Conservation (phyloP, 2,797 vertebrate genomes). For the Phoebastria nigripes region DNA sequence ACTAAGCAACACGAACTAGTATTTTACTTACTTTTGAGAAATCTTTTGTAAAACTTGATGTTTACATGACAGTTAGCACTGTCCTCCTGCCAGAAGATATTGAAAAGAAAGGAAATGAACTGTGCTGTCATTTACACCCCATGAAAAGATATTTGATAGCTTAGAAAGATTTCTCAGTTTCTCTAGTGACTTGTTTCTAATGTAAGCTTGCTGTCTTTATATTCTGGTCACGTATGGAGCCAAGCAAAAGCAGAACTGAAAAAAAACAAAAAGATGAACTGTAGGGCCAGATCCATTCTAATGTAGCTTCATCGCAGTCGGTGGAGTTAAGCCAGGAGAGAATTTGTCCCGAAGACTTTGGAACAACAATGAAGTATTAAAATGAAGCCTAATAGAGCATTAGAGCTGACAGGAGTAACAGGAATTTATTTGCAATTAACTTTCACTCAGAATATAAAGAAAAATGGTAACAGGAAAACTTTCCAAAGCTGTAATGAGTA, state of each 20-base stretch:
- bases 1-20: neutral
- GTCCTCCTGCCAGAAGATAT: neutral
- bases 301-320: neutral
- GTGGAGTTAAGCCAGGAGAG: neutral
- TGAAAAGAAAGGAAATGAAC: constrained; percentile 43
- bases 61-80: constrained; percentile 10
- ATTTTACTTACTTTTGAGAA: neutral
- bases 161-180: constrained; percentile 7
- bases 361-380: neutral
- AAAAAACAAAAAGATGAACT: neutral
- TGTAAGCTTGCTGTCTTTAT: neutral
- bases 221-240: neutral
- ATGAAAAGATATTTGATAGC: constrained; percentile 20
- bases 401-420: neutral
- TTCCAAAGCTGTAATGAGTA: neutral
- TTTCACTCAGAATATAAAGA: neutral
- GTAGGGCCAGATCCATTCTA: neutral
- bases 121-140: constrained; percentile 14
- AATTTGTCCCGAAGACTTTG: neutral
- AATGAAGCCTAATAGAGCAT: neutral
- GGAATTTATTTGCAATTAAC: neutral
- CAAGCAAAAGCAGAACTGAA: neutral
- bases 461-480: neutral
- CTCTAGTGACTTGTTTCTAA: constrained; percentile 19
- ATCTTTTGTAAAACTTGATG: neutral